Conservation (phyloP, 2,888 invertebrate genomes). For the Sphaerophoria rueppellii region DNA sequence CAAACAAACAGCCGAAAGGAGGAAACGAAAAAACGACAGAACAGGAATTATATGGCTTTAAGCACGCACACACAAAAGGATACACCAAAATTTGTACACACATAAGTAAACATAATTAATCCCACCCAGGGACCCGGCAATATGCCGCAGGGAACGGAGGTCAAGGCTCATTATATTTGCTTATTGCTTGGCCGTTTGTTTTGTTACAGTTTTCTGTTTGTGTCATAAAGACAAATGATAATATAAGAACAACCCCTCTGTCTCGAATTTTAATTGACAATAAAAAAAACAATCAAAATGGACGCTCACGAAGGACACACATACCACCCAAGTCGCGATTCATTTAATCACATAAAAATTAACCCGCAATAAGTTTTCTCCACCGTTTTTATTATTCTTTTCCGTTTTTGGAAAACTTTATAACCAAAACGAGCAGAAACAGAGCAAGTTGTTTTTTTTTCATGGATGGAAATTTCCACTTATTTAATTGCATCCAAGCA, state of each 20-base stretch:
- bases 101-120: conserved; percentile 47
- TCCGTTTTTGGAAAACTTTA: conserved; percentile 36
- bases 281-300: conserved; percentile 34
- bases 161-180: conserved; percentile 16
- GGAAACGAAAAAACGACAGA: not conserved
- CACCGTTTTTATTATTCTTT: not conserved
- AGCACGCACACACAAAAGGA: not conserved
- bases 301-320: not conserved
- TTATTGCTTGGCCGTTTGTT: not conserved
- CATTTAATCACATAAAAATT: conserved; percentile 51
- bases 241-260: not conserved
- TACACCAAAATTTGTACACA: not conserved
- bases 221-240: conserved; percentile 35
- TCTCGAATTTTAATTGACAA: conserved; percentile 35
- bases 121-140: not conserved
- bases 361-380: conserved; percentile 25
- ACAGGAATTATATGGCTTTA: not conserved
- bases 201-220: conserved; percentile 4
- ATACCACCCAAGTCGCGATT: not conserved
- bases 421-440: conserved; percentile 4
- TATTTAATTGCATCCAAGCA: conserved; percentile 41
- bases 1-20: conserved; percentile 20
- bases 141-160: conserved; percentile 4
- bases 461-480: conserved; percentile 24
- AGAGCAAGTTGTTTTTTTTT: conserved; percentile 24